A percentile compares a stretch with the other conserved stretches of the same genome.
Conservation (phyloP, 1,140 invertebrate genomes). For the Daktulosphaira vitifoliae region DNA sequence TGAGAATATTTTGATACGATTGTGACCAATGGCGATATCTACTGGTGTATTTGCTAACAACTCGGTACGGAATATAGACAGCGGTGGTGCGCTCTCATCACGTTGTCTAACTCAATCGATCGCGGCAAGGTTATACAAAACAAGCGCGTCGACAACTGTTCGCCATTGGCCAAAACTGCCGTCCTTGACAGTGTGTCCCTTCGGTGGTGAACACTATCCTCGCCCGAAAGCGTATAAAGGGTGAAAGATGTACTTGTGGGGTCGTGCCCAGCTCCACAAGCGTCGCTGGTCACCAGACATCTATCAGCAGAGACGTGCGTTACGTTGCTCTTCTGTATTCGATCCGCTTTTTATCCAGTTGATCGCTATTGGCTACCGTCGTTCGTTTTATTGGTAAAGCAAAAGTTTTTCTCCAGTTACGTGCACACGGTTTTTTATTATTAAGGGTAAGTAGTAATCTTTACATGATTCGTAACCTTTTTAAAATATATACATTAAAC, state of each 20-base stretch:
- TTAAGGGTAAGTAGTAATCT: neutral
- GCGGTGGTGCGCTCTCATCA: too few relatives aligned
- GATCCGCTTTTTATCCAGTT: neutral
- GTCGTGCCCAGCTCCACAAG: slow-evolving; percentile 8
- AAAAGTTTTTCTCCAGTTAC: too few relatives aligned
- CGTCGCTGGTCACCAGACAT: neutral
- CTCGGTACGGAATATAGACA: too few relatives aligned
- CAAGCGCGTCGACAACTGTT: neutral
- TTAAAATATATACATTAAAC: neutral
- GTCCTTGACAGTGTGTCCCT: slow-evolving; percentile 23
- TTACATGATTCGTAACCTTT: neutral
- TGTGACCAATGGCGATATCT: too few relatives aligned
- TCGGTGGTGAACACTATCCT: neutral
- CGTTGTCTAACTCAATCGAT: too few relatives aligned
- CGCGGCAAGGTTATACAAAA: slow-evolving; percentile 13
- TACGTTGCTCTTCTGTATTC: neutral
- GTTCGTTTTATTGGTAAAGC: neutral
- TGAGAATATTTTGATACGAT: too few relatives aligned
- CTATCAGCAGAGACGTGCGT: neutral
- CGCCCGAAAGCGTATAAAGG: neutral
- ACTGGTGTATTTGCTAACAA: too few relatives aligned
- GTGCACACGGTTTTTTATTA: neutral
- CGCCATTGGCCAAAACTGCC: slow-evolving; percentile 1
- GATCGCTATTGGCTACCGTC: neutral
- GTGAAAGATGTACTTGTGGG: neutral